Conservation (phyloP, 2,797 vertebrate genomes). For the Hypotaenidia okinawae region DNA sequence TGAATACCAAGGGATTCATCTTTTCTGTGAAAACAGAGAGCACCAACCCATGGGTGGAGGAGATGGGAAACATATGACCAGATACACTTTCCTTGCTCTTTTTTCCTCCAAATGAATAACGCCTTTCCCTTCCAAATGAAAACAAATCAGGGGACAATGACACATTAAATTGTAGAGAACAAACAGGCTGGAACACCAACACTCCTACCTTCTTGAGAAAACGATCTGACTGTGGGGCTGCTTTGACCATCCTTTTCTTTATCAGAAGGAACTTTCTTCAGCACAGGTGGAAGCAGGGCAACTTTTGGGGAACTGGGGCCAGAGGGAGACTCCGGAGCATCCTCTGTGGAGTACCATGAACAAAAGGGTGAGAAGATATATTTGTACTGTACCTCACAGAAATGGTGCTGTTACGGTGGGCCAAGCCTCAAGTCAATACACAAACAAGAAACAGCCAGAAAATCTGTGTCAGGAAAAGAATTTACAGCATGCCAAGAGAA, state of each 20-base stretch:
- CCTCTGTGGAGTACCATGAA: conserved; percentile 79
- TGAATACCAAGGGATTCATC: not conserved
- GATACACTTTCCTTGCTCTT: not conserved
- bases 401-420: not conserved
- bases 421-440: not conserved
- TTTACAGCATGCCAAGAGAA: not conserved
- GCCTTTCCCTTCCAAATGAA: not conserved
- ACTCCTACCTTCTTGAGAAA: conserved; percentile 89
- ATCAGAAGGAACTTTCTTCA: conserved; percentile 86
- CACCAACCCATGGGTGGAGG: not conserved
- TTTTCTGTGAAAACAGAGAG: not conserved
- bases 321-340: conserved; percentile 83
- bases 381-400: not conserved
- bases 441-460: not conserved
- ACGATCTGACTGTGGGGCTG: conserved; percentile 79
- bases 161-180: not conserved
- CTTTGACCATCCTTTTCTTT: conserved; percentile 88
- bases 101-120: not conserved
- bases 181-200: not conserved
- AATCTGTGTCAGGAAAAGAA: not conserved
- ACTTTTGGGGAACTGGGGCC: conserved; percentile 81
- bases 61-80: not conserved
- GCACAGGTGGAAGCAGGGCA: conserved; percentile 78
- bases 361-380: not conserved
- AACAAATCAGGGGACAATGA: not conserved